Evolutionary conservation across 2,888 invertebrate genomes (phyloP).

Genomic region (Apotomis turbidana): DNA sequence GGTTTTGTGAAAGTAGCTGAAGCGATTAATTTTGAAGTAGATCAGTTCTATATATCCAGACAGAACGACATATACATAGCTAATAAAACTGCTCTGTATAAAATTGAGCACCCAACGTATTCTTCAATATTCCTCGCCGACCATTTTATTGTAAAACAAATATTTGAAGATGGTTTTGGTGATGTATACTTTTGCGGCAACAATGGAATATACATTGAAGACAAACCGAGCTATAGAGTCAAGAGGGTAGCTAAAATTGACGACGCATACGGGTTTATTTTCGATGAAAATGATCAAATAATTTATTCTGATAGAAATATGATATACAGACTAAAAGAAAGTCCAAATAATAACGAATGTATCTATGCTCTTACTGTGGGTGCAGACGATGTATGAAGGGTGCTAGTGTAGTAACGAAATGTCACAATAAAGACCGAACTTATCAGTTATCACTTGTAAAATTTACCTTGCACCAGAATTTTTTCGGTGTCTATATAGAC

Average conservation of each 20-base stretch:
- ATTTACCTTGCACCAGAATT: too few relatives aligned
- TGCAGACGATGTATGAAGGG: not conserved
- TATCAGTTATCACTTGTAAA: too few relatives aligned
- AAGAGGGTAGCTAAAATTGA: slow-evolving; percentile 60
- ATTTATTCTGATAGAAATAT: slow-evolving; percentile 65
- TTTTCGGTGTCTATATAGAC: too few relatives aligned
- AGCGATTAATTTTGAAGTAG: slow-evolving; percentile 64
- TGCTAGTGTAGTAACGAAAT: not conserved
- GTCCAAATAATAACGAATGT: slow-evolving; percentile 53
- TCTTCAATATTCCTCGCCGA: slow-evolving; percentile 58
- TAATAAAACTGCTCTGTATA: slow-evolving; percentile 73
- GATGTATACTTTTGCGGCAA: slow-evolving; percentile 66
- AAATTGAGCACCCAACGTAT: slow-evolving; percentile 57
- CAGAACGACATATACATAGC: slow-evolving; percentile 64
- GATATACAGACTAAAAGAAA: slow-evolving; percentile 63
- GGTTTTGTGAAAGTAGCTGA: slow-evolving; percentile 63
- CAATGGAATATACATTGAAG: slow-evolving; percentile 69
- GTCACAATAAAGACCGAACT: not conserved
- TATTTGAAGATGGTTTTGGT: slow-evolving; percentile 68
- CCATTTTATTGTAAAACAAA: slow-evolving; percentile 62
- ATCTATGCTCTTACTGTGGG: slow-evolving; percentile 49
- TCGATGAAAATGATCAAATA: slow-evolving; percentile 66
- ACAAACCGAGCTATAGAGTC: slow-evolving; percentile 60
- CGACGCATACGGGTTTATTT: slow-evolving; percentile 65
- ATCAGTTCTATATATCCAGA: slow-evolving; percentile 67